phyloP scores from a whole-genome alignment of 1,140 invertebrate species.

The Drosophila repleta region DNA sequence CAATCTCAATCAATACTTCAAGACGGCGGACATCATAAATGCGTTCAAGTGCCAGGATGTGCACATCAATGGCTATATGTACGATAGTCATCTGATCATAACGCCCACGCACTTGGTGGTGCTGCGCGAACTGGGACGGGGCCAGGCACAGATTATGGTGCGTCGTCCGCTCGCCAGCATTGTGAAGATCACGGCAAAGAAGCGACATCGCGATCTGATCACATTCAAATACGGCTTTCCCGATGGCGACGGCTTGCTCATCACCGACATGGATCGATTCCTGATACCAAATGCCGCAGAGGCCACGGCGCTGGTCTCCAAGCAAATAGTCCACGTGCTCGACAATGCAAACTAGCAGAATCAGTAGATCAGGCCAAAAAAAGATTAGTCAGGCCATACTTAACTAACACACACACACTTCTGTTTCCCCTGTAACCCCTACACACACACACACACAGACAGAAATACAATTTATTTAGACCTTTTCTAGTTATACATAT shows the following conservation, averaged over 20 bases:
- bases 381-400: constrained; percentile 1
- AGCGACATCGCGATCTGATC: constrained; percentile 96
- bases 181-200: constrained; percentile 98
- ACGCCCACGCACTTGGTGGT: constrained; percentile 95
- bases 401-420: constrained; percentile 16
- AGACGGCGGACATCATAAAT: constrained; percentile 92
- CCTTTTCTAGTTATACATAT: constrained; percentile 37
- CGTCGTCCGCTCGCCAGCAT: constrained; percentile 94
- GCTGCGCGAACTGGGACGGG: constrained; percentile 91
- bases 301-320: constrained; percentile 88
- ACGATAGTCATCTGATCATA: constrained; percentile 94
- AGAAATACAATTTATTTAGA: constrained; percentile 47
- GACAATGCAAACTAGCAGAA: constrained; percentile 57
- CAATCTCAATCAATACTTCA: constrained; percentile 89
- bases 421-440: background rate
- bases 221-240: constrained; percentile 91
- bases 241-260: constrained; percentile 76
- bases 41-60: constrained; percentile 96
- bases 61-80: constrained; percentile 93
- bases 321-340: constrained; percentile 85
- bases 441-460: constrained; percentile 14
- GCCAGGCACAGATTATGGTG: constrained; percentile 93
- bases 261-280: constrained; percentile 95
- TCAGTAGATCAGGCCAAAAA: background rate
- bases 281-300: constrained; percentile 95